phyloP scores from a whole-genome alignment of 2,888 invertebrate species.

The Mimumesa dahlbomi region DNA sequence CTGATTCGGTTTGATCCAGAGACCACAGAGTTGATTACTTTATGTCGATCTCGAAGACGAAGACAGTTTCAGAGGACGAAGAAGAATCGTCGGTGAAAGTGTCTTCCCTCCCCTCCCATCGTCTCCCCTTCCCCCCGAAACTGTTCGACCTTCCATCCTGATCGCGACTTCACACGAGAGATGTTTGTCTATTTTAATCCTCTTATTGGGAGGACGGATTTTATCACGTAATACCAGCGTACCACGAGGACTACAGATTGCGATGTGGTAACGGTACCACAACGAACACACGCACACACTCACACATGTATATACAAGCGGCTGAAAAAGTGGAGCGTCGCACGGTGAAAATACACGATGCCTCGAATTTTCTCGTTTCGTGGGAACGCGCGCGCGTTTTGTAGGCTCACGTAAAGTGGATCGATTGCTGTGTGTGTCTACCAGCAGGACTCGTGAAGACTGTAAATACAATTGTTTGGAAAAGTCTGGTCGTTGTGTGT shows the following conservation, averaged over 20 bases:
- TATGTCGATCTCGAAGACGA: slow-evolving; percentile 19
- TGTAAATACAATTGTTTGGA: no score
- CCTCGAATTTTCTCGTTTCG: no score
- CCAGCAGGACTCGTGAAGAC: no score
- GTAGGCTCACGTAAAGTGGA: no score
- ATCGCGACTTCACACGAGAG: slow-evolving; percentile 10
- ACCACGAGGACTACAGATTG: background rate
- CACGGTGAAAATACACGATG: background rate
- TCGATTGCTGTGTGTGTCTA: no score
- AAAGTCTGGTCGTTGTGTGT: no score
- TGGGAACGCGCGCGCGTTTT: no score
- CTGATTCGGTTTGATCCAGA: slow-evolving; percentile 15
- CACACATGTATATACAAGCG: background rate
- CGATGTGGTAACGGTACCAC: slow-evolving; percentile 11
- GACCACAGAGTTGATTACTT: slow-evolving; percentile 57
- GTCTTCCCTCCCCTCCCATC: slow-evolving; percentile 10
- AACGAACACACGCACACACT: no score
- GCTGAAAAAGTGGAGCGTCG: background rate
- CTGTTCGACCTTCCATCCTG: background rate
- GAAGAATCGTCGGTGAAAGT: slow-evolving; percentile 50
- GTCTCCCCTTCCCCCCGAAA: background rate
- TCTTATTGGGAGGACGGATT: slow-evolving; percentile 11
- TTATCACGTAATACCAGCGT: slow-evolving; percentile 21
- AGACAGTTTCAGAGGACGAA: slow-evolving; percentile 22
- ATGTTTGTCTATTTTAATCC: slow-evolving; percentile 23